Evolutionary conservation across 2,888 invertebrate genomes (phyloP), one percentile per base, ranked within the genome.

Genomic region (Tortrix viridana): DNA sequence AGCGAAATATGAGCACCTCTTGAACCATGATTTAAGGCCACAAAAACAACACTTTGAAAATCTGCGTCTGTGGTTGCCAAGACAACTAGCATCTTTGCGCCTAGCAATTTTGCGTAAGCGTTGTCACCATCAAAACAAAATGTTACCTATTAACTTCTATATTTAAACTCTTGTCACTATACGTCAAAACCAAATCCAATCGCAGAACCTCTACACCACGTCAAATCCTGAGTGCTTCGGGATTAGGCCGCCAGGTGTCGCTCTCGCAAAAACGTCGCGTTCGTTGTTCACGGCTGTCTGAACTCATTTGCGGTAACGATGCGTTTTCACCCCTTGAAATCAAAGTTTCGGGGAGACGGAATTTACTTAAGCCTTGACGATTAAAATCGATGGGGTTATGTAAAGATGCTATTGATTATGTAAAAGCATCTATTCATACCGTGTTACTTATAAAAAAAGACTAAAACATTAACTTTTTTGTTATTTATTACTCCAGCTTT

Each of bases 201-300:
- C 19, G 41, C 50, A 43, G 50, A 50, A 19, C 41, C 38, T 57
- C 22, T 41, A 38, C 22, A 3, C 66, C 57, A 58, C 70, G 69
- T 56, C 66, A 84, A 86, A 86, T 86, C 88, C 85, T 84, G 79
- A 88, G 88, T 88, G 88, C 82, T 68, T 56, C 67, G 67, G 75
- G 83, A 84, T 87, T 86, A 86, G 77, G 74, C 67, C 65, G 69
- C 72, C 84, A 82, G 85, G 86, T 86, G 85, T 64, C 65, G 70
- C 66, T 69, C 65, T 69, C 72, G 77, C 79, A 81, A 75, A 74
- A 82, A 81, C 79, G 88, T 88, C 89, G 87, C 80, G 86, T 85
- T 82, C 76, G 71, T 64, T 76, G 78, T 67, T 82, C 77, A 86
- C 88, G 90, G 81, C 74, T 89, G 91, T 90, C 91, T 85, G 80